Base-by-base conservation (phyloP, 2,888 invertebrate species). In the Vanessa cardui region DNA sequence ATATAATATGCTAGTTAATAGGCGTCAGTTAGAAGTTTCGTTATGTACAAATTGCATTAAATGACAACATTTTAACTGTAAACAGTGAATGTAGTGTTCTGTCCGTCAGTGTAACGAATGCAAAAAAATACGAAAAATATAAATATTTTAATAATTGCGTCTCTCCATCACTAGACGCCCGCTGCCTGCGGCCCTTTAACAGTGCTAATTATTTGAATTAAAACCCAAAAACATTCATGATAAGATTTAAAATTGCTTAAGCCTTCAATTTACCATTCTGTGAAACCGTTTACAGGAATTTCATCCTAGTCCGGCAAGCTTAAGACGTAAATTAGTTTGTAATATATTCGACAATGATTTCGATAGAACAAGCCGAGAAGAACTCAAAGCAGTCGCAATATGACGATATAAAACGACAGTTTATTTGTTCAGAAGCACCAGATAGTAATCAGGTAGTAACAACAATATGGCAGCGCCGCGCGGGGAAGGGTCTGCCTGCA, bases 221-320 rank as follows among this genome's bases (percentile, higher is more conserved):
- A 74, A 75, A 80, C 83, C 78, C 74, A 81, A 81, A 67, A 18
- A 1, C 44, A 39, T 68, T 64, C 39, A 44, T 26, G 68, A 79
- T 83, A 88, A 79, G 80, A 78, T 78, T 77, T 77, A 77, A 78
- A 83, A 78, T 85, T 67, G 64, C 74, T 75, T 79, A 77, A 72
- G 44, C 52, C 54, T 60, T 68, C 58, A 76, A 72, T 76, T 78
- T 73, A 74, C 80, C 80, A 80, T 80, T 81, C 76, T 70, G 71
- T 67, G 49, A 15, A 12, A 20, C 18, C 16, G 2, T 52, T 20
- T 64, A 64, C 70, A 63, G 50, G 16, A 78, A 70, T 72, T 69
- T 76, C 20, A 72, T 66, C 77, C 73, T 71, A 78, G 77, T 66
- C 0, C 0, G 2, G 60, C 31, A 0, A 0, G 0, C 0, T 45